Evolutionary conservation across 2,797 vertebrate genomes (phyloP).

Genomic region (Onychomys leucogaster): DNA sequence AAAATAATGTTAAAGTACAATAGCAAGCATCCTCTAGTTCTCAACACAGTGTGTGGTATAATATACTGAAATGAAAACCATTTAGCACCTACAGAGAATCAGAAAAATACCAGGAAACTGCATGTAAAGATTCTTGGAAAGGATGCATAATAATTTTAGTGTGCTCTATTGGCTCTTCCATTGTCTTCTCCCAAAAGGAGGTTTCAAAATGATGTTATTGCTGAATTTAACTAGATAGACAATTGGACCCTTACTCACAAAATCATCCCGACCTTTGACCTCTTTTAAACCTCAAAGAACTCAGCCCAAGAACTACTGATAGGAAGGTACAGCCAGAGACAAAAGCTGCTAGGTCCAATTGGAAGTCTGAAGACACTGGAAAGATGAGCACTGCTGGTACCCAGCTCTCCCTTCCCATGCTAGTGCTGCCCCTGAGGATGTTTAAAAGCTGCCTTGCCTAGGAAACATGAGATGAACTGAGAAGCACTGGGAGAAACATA

Average conservation of each 20-base stretch:
- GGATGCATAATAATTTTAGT: background rate
- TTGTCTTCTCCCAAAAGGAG: background rate
- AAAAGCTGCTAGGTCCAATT: background rate
- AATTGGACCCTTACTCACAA: background rate
- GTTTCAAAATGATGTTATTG: background rate
- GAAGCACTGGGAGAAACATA: background rate
- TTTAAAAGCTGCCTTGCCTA: background rate
- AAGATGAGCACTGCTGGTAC: background rate
- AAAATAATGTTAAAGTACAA: conserved; percentile 46
- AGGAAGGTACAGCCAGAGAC: conserved; percentile 3
- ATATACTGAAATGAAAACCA: background rate
- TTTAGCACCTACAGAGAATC: conserved; percentile 32
- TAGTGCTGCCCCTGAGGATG: background rate
- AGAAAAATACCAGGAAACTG: background rate
- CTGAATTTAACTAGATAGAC: conserved; percentile 11
- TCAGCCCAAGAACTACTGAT: conserved; percentile 17
- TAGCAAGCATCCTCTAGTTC: conserved; percentile 14
- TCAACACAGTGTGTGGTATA: conserved; percentile 6
- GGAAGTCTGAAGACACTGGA: conserved; percentile 10
- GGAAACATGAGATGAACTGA: background rate
- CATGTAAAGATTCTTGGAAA: background rate
- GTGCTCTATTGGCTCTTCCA: background rate
- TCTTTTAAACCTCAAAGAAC: conserved; percentile 39
- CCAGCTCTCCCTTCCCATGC: background rate
- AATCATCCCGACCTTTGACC: background rate